Conservation (phyloP, 2,797 vertebrate species). For the Pantherophis vulpinus region DNA sequence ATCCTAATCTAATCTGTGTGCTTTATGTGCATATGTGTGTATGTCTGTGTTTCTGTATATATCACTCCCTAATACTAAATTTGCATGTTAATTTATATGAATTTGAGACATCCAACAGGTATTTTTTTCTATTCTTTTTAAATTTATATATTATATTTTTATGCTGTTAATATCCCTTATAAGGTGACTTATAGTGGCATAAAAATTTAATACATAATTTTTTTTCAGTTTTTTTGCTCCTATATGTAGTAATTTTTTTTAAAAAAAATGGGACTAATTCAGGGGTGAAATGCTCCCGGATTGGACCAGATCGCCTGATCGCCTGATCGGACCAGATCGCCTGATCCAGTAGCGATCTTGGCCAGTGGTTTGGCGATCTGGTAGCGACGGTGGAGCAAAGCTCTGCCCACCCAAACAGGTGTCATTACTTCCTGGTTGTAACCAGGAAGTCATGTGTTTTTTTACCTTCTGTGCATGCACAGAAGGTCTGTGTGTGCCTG, state of each 20-base stretch:
- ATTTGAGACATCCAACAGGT: neutral
- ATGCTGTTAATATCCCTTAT: neutral
- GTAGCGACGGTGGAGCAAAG: too few species aligned
- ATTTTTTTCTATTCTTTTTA: neutral
- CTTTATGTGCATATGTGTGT: neutral
- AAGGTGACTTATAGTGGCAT: neutral
- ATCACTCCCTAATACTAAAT: neutral
- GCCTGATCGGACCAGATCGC: too few species aligned
- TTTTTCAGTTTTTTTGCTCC: neutral
- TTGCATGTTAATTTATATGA: neutral
- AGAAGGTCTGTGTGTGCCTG: too few species aligned
- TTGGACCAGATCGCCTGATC: too few species aligned
- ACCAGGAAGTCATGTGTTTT: too few species aligned
- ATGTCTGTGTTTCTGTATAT: neutral
- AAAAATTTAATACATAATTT: neutral
- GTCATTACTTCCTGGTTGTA: too few species aligned
- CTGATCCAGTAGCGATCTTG: too few species aligned
- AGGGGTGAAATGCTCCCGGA: neutral
- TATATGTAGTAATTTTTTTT: neutral
- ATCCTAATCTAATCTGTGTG: neutral
- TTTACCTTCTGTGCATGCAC: too few species aligned
- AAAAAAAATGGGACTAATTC: neutral
- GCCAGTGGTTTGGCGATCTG: too few species aligned
- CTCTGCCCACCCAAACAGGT: too few species aligned
- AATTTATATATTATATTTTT: neutral